Evolutionary conservation across 2,888 invertebrate genomes (phyloP).

Genomic region (Phaonia tiefii): DNA sequence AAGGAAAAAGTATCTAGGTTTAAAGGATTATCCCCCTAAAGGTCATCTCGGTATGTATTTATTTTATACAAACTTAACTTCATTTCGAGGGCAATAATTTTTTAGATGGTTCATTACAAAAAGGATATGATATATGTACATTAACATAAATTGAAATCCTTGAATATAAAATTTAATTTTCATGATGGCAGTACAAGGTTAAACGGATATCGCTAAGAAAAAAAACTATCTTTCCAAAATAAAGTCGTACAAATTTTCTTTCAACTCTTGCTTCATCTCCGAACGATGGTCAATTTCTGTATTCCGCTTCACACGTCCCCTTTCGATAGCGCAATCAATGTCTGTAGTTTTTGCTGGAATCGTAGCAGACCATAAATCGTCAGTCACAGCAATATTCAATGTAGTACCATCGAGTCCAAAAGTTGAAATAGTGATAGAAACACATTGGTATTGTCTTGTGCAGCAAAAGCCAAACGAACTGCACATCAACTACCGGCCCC

Average conservation of each 20-base stretch:
- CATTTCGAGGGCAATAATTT: too few relatives aligned
- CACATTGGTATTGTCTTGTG: conserved; percentile 15
- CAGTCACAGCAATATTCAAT: background rate
- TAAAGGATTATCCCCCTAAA: too few relatives aligned
- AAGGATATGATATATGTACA: too few relatives aligned
- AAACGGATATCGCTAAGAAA: too few relatives aligned
- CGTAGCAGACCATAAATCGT: background rate
- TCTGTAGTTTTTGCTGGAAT: background rate
- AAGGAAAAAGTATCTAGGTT: too few relatives aligned
- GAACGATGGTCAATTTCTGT: background rate
- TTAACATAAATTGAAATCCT: too few relatives aligned
- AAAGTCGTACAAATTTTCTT: background rate
- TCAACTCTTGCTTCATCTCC: background rate
- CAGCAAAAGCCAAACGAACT: background rate
- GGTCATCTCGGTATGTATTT: too few relatives aligned
- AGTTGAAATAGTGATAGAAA: conserved; percentile 24
- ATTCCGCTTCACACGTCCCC: background rate
- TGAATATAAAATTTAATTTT: too few relatives aligned
- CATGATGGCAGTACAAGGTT: too few relatives aligned
- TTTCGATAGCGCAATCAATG: background rate
- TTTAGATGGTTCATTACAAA: too few relatives aligned
- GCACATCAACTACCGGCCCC: background rate
- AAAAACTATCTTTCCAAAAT: too few relatives aligned
- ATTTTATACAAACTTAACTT: too few relatives aligned
- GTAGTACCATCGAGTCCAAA: background rate